phyloP scores from a whole-genome alignment of 2,113 vertebrate genomes.

The Eudyptes chrysolophus region DNA sequence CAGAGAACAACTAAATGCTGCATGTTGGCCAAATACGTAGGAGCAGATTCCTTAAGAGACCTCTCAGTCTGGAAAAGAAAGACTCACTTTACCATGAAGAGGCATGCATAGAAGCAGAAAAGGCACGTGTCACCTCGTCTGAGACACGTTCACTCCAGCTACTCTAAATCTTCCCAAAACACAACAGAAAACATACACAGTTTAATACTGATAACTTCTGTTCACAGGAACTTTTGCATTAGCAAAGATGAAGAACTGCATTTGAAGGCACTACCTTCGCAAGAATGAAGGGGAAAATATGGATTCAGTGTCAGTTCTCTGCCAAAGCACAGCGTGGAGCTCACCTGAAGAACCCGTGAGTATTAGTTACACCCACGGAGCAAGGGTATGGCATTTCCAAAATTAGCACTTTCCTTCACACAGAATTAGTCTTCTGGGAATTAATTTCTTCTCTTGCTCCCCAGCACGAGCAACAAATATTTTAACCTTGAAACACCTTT shows the following conservation, averaged over 20 bases:
- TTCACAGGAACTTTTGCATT: not conserved
- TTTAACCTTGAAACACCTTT: slow-evolving; percentile 6
- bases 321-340: not conserved
- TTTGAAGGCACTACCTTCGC: not conserved
- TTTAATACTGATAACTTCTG: not conserved
- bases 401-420: not conserved
- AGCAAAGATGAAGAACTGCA: not conserved
- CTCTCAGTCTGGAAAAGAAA: not conserved
- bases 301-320: not conserved
- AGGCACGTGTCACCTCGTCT: not conserved
- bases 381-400: not conserved
- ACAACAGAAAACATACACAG: not conserved
- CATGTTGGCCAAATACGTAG: not conserved
- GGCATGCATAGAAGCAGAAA: not conserved
- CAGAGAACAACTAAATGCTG: not conserved
- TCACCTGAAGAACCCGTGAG: not conserved
- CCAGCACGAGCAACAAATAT: not conserved
- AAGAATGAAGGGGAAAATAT: not conserved
- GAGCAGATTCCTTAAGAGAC: not conserved
- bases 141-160: not conserved
- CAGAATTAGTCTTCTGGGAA: not conserved
- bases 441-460: not conserved
- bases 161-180: not conserved
- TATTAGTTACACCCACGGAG: not conserved
- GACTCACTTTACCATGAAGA: not conserved